Base-by-base conservation (phyloP, 2,113 vertebrate species). In the Tonatia bakeri region DNA sequence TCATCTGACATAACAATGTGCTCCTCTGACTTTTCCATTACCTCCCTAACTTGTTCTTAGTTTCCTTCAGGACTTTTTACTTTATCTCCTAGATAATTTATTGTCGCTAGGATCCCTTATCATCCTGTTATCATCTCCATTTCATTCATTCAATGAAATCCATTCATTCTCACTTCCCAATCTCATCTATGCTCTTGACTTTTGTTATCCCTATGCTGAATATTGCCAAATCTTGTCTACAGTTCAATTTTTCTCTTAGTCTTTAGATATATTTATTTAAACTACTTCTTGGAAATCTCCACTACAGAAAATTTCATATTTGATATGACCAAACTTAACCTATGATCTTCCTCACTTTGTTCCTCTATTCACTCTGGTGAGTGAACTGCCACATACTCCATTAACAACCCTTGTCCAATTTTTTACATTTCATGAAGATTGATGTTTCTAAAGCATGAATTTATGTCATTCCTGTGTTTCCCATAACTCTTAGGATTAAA, bases 1-100 rank as follows among this genome's bases (percentile, higher is more conserved):
- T 90, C 11, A 1, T 26, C 9, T 61, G n/a, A 10, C 24, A 22
- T 17, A 19, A n/a, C 0, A 2, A 15, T 2, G 9, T 54, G 5
- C 6, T 56, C 11, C 38, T 45, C 56, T 65, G 26, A 40, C 5
- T 75, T n/a, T 56, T 61, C 22, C 7, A 65, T 79, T 11, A 12
- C 4, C 33, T 82, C 5, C 22, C 13, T 75, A 33, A 10, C 11
- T 10, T 85, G 28, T 40, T 36, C 13, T 45, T 45, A n/a, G n/a
- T 26, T 75, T 38, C n/a, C 70, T 67, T 40, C 45, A 3, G 3
- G 5, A 45, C 6, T 87, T 76, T 11, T 33, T 17, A 45, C 79
- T 20, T 56, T 84, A 12, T 54, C 40, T n/a, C 38, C 31, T 16
- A 50, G 56, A 56, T 10, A 67, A 5, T 26, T 79, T 26, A 8